These are phyloP conservation scores for Pentalonia nigronervosa DNA, from an alignment of 1,140 invertebrate genomes.

Conservation along the genomic window DNA sequence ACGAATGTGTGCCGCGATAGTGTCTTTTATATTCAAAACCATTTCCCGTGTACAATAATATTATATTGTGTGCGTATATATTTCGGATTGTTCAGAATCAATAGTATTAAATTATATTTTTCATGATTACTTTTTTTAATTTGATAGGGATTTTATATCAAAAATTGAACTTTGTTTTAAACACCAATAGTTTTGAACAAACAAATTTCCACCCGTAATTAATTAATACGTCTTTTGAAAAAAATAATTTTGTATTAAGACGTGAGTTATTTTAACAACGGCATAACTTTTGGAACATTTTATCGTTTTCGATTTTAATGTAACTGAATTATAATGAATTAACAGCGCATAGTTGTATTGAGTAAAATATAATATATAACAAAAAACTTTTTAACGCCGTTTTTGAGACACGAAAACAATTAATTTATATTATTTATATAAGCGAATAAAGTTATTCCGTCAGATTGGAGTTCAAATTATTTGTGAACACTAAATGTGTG, in stretches of 20 bases:
- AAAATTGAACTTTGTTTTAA: background rate
- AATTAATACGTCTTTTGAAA: background rate
- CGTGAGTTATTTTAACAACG: background rate
- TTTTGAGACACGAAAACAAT: background rate
- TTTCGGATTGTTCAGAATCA: background rate
- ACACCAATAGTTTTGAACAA: background rate
- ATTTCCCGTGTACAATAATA: background rate
- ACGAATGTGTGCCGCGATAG: background rate
- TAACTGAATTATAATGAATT: conserved; percentile 4
- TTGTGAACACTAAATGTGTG: background rate
- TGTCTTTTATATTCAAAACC: conserved; percentile 24
- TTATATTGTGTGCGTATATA: background rate
- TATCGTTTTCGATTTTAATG: background rate
- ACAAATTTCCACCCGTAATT: background rate
- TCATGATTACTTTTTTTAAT: background rate
- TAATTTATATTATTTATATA: background rate
- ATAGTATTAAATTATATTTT: background rate
- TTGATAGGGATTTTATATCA: background rate
- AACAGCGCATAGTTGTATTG: background rate
- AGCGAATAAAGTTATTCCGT: background rate
- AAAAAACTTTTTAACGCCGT: background rate
- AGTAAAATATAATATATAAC: background rate
- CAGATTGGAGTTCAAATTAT: background rate
- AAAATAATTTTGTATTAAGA: background rate
- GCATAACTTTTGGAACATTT: background rate